Percentiles rank a stretch among this genome's conserved stretches.
These are phyloP conservation scores for Ceratitis capitata DNA, from an alignment of 1,140 invertebrate species.

Conservation along the genomic window DNA sequence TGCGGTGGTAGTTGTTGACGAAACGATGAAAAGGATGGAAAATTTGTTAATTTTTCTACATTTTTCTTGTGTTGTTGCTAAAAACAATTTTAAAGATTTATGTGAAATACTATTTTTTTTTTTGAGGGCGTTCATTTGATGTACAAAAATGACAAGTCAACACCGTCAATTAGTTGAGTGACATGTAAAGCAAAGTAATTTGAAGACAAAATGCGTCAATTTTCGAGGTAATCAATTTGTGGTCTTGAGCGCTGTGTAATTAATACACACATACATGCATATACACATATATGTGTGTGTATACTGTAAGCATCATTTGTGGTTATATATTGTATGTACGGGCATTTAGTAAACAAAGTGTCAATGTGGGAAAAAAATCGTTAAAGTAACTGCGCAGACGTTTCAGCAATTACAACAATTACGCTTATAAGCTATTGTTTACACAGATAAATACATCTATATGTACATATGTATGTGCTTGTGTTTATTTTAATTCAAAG, in stretches of 20 bases:
- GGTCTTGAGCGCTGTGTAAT: not conserved
- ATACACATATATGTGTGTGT: not conserved
- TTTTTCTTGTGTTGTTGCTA: too few species aligned
- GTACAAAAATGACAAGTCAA: not conserved
- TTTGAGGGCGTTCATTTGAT: not conserved
- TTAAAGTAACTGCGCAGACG: not conserved
- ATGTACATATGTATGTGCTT: too few species aligned
- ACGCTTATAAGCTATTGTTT: too few species aligned
- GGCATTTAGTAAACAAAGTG: not conserved
- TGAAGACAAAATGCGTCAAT: not conserved
- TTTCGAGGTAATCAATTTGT: not conserved
- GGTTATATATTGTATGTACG: not conserved
- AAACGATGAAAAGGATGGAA: not conserved
- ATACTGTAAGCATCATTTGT: not conserved
- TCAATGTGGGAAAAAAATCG: not conserved
- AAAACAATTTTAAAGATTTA: not conserved
- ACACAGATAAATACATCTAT: too few species aligned
- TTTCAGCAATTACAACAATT: not conserved
- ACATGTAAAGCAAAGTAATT: not conserved
- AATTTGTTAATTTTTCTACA: not conserved
- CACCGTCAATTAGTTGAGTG: not conserved
- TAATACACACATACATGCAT: too few species aligned
- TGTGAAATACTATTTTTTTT: too few species aligned
- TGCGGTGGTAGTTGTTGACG: not conserved
- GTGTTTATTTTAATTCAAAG: not conserved